A percentile compares a stretch with the other conserved stretches of the same genome.
Evolutionary conservation across 1,140 invertebrate species (phyloP).

Genomic region (Lasioglossum baleicum): DNA sequence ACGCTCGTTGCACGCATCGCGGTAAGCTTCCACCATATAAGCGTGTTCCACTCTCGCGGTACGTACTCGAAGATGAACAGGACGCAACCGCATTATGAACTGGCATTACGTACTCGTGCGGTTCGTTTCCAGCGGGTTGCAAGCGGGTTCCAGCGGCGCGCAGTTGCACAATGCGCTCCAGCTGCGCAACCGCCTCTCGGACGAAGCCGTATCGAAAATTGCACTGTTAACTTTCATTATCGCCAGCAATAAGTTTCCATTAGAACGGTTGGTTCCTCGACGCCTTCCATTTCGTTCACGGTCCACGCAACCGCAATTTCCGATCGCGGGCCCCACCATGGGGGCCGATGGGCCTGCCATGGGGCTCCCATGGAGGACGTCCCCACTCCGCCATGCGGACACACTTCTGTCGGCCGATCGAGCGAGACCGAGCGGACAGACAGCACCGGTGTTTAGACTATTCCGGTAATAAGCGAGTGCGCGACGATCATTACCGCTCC

Average conservation of each 20-base stretch:
- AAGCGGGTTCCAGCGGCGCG: background rate
- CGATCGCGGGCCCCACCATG: too few species aligned
- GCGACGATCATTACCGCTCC: constrained; percentile 37
- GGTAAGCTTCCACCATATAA: background rate
- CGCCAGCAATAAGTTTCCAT: background rate
- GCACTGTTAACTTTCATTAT: constrained; percentile 2
- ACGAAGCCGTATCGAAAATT: background rate
- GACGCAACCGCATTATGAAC: background rate
- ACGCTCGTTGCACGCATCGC: too few species aligned
- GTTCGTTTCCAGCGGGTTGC: background rate
- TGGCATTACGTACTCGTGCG: background rate
- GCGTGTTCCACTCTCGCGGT: too few species aligned
- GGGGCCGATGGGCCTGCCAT: too few species aligned
- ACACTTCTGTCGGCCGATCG: background rate
- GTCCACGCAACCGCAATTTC: background rate
- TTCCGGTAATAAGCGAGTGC: constrained; percentile 22
- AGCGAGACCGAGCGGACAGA: constrained; percentile 2
- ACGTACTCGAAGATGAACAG: background rate
- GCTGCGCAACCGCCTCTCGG: background rate
- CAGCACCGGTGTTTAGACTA: constrained; percentile 32
- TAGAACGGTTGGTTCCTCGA: background rate
- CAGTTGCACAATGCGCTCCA: background rate
- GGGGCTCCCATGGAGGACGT: too few species aligned
- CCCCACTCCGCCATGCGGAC: background rate
- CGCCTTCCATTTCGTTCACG: constrained; percentile 2